These are phyloP conservation scores for Salarias fasciatus DNA, from an alignment of 2,797 vertebrate species.

Conservation along the genomic window DNA sequence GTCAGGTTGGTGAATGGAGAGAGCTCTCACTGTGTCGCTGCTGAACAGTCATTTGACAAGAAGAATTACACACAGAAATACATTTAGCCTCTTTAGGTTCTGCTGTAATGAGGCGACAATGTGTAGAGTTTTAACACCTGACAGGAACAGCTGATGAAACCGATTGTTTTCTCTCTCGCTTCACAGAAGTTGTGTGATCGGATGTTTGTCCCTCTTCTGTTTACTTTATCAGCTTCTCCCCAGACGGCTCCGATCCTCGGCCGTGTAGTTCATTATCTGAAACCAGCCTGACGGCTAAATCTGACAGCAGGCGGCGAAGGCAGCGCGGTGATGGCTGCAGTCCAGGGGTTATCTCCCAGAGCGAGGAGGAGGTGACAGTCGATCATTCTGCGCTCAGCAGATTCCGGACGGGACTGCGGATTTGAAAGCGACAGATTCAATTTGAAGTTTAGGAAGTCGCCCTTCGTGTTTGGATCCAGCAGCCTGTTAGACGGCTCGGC, in stretches of 20 bases:
- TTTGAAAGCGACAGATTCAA: neutral
- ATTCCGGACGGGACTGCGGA: conserved; percentile 9
- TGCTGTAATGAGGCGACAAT: no score
- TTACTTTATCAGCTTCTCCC: conserved; percentile 11
- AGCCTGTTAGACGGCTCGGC: neutral
- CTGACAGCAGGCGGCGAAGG: conserved; percentile 22
- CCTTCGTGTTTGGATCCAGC: conserved; percentile 7
- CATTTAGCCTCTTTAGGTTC: no score
- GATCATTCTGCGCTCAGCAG: conserved; percentile 45
- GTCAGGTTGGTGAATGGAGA: no score
- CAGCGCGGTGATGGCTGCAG: conserved; percentile 9
- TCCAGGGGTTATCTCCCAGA: conserved; percentile 39
- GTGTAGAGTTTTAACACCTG: no score
- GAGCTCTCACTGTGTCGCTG: no score
- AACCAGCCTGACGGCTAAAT: conserved; percentile 32
- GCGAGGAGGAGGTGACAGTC: conserved; percentile 15
- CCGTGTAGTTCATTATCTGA: conserved; percentile 28
- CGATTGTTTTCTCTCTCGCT: no score
- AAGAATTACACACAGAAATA: no score
- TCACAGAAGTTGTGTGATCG: no score
- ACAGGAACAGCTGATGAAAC: no score
- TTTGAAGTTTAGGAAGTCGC: conserved; percentile 47
- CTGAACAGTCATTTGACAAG: no score
- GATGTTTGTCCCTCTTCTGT: conserved; percentile 1
- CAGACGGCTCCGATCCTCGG: conserved; percentile 4